These are phyloP conservation scores for Apis cerana DNA, from an alignment of 1,140 invertebrate genomes.

Conservation along the genomic window DNA sequence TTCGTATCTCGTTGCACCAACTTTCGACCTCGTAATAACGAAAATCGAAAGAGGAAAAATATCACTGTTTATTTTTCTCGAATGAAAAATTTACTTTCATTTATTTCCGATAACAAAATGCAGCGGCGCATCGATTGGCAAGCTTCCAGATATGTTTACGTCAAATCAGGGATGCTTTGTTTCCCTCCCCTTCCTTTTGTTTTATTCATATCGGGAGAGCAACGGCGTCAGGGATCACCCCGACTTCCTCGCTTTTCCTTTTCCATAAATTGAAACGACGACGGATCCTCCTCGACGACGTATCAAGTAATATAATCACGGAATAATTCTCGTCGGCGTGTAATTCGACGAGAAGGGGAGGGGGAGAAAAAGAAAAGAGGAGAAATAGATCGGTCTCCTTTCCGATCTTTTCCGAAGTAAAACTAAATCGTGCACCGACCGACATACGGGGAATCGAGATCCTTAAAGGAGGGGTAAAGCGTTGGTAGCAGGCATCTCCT, in stretches of 20 bases:
- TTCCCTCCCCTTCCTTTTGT: background rate
- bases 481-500: conserved; percentile 25
- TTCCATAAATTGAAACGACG: background rate
- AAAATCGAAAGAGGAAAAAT: background rate
- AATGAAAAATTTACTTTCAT: background rate
- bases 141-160: background rate
- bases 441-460: background rate
- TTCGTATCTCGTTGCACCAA: background rate
- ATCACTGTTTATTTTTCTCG: background rate
- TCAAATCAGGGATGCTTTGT: background rate
- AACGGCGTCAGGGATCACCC: background rate
- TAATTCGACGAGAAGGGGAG: no score
- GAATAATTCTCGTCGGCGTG: background rate
- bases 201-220: background rate
- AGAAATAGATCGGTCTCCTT: no score
- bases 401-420: background rate
- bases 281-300: no score
- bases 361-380: background rate
- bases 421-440: conserved; percentile 2
- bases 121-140: background rate
- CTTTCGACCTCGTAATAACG: background rate
- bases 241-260: background rate
- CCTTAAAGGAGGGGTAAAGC: conserved; percentile 13
- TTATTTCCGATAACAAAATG: background rate
- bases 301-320: background rate